Base-by-base conservation (phyloP, 1,140 invertebrate species). In the Heliconius himera region DNA sequence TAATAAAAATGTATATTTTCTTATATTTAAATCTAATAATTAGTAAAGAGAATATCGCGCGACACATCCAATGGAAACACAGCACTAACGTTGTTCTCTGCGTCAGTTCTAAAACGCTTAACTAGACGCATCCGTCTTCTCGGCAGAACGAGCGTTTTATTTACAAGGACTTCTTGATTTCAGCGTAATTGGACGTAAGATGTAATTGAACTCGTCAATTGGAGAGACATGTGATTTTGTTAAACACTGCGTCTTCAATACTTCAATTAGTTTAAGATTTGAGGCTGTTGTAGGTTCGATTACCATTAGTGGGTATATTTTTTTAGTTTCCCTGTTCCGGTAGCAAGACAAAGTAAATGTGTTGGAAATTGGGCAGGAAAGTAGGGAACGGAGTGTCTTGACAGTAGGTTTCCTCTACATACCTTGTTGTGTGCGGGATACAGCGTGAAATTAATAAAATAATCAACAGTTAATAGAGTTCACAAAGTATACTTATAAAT, bases 51-150 rank as follows among this genome's bases (percentile, higher is more conserved):
- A 26, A 26, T 66, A 29, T 66, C 22, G 60, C 60, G 4, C 60
- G 26, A 66, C 60, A 66, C 60, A 26, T 54, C 73, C 73, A 75
- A 81, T 78, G 80, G 77, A 78, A 71, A 78, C 80, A 49, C 18
- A 20, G 46, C 60, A 66, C 36, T 36, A 76, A 81, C 75, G 80
- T 81, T 78, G 75, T 77, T 74, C 77, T 76, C 76, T 66, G 70
- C 76, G 74, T 83, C 76, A 71, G 78, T 83, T 81, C 80, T 89
- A 84, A 82, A 81, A 79, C 84, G 88, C 84, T 89, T 87, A 91
- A 91, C 89, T 89, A 86, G 86, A 78, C 79, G 84, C 89, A 91
- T 91, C 89, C 89, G 84, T 86, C 81, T 85, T 81, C 80, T 84
- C 77, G 77, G 56, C 79, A 71, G 76, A 85, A 81, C 79, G 82